Conservation (phyloP, 2,797 vertebrate species). For the Coilia nasus region DNA sequence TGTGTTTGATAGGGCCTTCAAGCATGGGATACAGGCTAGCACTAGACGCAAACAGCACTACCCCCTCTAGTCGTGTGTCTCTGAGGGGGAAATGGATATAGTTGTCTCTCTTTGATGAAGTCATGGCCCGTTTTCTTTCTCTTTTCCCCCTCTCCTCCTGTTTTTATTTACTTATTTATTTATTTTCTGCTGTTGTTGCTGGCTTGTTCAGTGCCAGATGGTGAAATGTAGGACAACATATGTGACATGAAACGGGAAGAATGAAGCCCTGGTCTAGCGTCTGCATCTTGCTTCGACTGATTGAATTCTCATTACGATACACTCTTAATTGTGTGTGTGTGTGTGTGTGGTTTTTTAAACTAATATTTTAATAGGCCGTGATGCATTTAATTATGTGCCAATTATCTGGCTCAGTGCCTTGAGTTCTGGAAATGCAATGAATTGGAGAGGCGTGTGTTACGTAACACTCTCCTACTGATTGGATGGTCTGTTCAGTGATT, state of each 20-base stretch:
- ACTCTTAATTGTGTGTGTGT: slow-evolving; percentile 67
- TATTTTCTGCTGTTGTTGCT: slow-evolving; percentile 51
- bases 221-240: slow-evolving; percentile 70
- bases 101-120: slow-evolving; percentile 3
- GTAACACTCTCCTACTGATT: slow-evolving; percentile 33
- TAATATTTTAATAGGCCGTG: slow-evolving; percentile 71
- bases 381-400: slow-evolving; percentile 75
- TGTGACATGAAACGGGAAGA: slow-evolving; percentile 69
- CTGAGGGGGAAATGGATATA: not conserved
- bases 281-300: slow-evolving; percentile 62
- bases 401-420: slow-evolving; percentile 74
- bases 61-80: not conserved
- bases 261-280: slow-evolving; percentile 58
- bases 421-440: slow-evolving; percentile 64
- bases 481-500: slow-evolving; percentile 27
- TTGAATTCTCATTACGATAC: slow-evolving; percentile 72
- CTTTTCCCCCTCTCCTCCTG: not conserved
- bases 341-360: slow-evolving; percentile 56
- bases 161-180: slow-evolving; percentile 33
- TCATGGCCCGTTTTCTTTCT: not conserved
- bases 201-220: slow-evolving; percentile 69
- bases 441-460: slow-evolving; percentile 55
- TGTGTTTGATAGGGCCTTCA: slow-evolving; percentile 4
- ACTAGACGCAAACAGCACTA: not conserved
- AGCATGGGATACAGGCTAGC: not conserved